phyloP scores from a whole-genome alignment of 2,888 invertebrate species.

The Microdon myrmicae region DNA sequence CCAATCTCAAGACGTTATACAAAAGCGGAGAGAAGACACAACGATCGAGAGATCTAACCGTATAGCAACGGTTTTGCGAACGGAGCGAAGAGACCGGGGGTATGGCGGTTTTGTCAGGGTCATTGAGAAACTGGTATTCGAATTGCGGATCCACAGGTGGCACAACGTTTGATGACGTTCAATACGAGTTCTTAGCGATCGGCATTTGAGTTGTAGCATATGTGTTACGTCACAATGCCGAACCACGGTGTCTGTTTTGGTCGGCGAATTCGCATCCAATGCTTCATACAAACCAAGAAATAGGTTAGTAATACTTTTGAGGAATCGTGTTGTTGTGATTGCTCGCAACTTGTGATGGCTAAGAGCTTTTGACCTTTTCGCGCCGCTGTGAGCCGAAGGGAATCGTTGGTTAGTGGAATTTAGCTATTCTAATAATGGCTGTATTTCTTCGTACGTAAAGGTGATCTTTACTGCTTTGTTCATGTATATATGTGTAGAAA shows the following conservation, averaged over 20 bases:
- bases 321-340: slow-evolving; percentile 22
- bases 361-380: slow-evolving; percentile 47
- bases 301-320: slow-evolving; percentile 41
- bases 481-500: too few relatives aligned
- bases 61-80: slow-evolving; percentile 27
- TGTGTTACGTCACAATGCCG: slow-evolving; percentile 37
- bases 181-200: slow-evolving; percentile 18
- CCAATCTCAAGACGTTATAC: slow-evolving; percentile 36
- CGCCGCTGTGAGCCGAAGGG: not conserved
- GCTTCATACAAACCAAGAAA: slow-evolving; percentile 24
- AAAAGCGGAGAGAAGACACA: slow-evolving; percentile 42
- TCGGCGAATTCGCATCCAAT: slow-evolving; percentile 41
- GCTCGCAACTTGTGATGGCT: slow-evolving; percentile 8
- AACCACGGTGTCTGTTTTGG: slow-evolving; percentile 45
- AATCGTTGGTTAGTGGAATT: too few relatives aligned
- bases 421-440: too few relatives aligned
- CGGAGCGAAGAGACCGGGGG: slow-evolving; percentile 28
- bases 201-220: not conserved
- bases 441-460: too few relatives aligned
- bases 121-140: slow-evolving; percentile 23
- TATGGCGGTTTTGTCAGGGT: slow-evolving; percentile 37
- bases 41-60: slow-evolving; percentile 17
- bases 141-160: slow-evolving; percentile 27
- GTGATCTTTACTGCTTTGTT: too few relatives aligned
- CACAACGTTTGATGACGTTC: slow-evolving; percentile 39